Evolutionary conservation across 2,888 invertebrate species (phyloP), one percentile per base, ranked within the genome.

Genomic region (Eretmocerus hayati): DNA sequence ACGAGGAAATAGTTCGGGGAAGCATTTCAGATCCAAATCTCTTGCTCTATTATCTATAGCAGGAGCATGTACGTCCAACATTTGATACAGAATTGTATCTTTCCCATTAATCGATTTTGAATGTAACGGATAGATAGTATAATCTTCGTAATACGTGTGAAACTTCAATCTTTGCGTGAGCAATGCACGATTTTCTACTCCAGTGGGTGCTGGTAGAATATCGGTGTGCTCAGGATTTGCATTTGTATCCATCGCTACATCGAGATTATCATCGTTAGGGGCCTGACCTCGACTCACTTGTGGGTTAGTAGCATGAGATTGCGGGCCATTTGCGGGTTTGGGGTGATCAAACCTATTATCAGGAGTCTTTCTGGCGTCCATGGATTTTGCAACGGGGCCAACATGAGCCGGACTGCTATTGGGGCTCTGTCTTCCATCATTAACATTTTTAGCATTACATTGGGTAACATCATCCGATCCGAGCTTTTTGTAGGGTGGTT

Each of bases 41-140:
- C 57, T 47, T 22, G 22, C 8, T 31, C 56, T 36, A 39, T 46
- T 48, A 50, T 60, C 54, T 22, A 62, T 37, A 13, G 58, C 49
- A 37, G 43, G 36, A n/a, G 55, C 57, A 5, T 42, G 32, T 6
- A 63, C 45, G 53, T 56, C 54, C 20, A 48, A 20, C 56, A 59
- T 58, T 53, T 58, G 59, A 48, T 58, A 60, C 2, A 61, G 30
- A 30, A 47, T 49, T 20, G 58, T 48, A 23, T 52, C 42, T 11
- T 46, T 46, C 39, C 46, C 51, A 42, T 59, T 59, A 35, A 47
- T 31, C 50, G 54, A 52, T 36, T 54, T 53, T 30, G 52, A 48
- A n/a, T 58, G 32, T 26, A 62, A 45, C 4, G 55, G 54, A 48
- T 55, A 50, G 21, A 56, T 50, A 16, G 44, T 52, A 46, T 47